Percentiles rank a stretch among this genome's conserved stretches.
phyloP scores from a whole-genome alignment of 2,888 invertebrate species.

The Anthophora plumipes region DNA sequence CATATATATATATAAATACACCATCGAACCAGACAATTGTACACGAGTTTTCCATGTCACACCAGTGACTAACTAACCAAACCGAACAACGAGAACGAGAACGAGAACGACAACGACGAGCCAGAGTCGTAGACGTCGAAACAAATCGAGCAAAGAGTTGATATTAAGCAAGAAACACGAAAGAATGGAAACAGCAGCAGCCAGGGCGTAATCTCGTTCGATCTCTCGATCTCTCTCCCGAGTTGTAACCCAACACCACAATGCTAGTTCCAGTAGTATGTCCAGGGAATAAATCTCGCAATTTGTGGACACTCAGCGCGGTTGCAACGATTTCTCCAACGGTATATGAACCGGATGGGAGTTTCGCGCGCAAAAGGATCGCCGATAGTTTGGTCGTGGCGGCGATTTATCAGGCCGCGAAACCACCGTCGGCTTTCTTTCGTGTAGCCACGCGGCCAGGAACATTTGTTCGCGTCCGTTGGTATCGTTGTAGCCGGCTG shows the following conservation, averaged over 20 bases:
- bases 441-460: slow-evolving; percentile 52
- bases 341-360: too few relatives aligned
- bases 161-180: background rate
- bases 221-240: slow-evolving; percentile 25
- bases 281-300: slow-evolving; percentile 37
- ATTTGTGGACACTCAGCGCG: slow-evolving; percentile 29
- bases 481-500: slow-evolving; percentile 52
- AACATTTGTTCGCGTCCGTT: slow-evolving; percentile 70
- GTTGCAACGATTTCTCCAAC: slow-evolving; percentile 3
- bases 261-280: background rate
- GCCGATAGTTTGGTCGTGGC: slow-evolving; percentile 28
- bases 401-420: slow-evolving; percentile 55
- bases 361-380: slow-evolving; percentile 22
- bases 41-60: slow-evolving; percentile 3
- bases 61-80: background rate
- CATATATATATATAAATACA: too few relatives aligned
- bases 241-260: slow-evolving; percentile 43
- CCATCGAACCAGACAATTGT: too few relatives aligned
- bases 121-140: background rate
- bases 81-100: too few relatives aligned
- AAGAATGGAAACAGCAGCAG: background rate
- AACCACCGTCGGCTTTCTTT: slow-evolving; percentile 52
- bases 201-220: slow-evolving; percentile 14
- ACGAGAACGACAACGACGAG: background rate
- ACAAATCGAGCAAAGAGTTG: slow-evolving; percentile 2